Base-by-base conservation (phyloP, 2,113 vertebrate genomes). In the Spilogale gracilis region DNA sequence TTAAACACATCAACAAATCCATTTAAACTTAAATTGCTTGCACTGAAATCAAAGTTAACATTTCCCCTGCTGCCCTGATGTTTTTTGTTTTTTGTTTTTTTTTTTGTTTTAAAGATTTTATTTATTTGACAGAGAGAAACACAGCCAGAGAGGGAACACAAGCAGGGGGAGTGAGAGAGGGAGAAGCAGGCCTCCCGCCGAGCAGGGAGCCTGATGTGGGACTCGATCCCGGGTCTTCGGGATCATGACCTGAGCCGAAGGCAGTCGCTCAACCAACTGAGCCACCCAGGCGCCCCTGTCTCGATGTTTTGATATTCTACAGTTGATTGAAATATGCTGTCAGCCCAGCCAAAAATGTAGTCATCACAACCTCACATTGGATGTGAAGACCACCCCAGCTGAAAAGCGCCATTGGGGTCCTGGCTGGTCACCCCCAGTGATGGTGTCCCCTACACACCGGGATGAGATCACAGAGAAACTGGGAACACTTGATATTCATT, bases 381-480 rank as follows among this genome's bases (percentile, higher is more conserved):
- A 27, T 9, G n/a, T 23, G 50, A 69, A 81, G 48, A 61, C 45
- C 12, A n/a, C 18, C 32, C 16, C 27, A 56, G 65, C 2, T 23
- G 50, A 65, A 74, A 80, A 54, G 43, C 21, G 56, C 25, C 16
- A 0, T 45, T 12, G 2, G 6, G 9, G 20, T 80, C 32, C 71
- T 21, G 5, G 38, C 54, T 54, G 32, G 7, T 52, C 65, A 18
- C 20, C 4, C 0, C 0, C n/a, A 45, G 17, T 12, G 27, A 65
- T 0, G 6, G 1, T 14, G 14, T 43, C 65, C 76, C 43, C 38
- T 13, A 10, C 4, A 43, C 21, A 23, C 4, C 0, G 3, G 18
- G 9, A 18, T 17, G 20, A 67, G 54, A 20, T 3, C 7, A 27
- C 9, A 50, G 48, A 30, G 3, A 32, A 69, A 50, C 6, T 48